These are phyloP conservation scores for Coracopsis vasa DNA, from an alignment of 2,113 vertebrate species.

Conservation along the genomic window DNA sequence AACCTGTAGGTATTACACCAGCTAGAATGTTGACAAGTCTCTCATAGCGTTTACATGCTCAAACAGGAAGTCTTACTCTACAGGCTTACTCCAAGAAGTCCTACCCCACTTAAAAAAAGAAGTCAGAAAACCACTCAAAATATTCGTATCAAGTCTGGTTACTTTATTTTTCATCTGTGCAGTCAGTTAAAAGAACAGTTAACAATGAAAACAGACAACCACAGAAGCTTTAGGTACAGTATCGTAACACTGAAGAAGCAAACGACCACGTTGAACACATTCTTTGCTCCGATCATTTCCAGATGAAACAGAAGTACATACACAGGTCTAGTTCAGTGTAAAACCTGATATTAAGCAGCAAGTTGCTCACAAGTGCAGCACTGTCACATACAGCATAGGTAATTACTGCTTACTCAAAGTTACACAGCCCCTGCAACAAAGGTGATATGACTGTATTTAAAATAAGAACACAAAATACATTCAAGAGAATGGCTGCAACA, in stretches of 20 bases:
- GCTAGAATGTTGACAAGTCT: not conserved
- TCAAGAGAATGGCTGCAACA: conserved; percentile 42
- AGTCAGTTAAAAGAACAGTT: conserved; percentile 62
- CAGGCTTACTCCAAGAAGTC: not conserved
- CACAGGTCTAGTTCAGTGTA: conserved; percentile 40
- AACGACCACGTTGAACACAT: not conserved
- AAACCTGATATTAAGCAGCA: conserved; percentile 52
- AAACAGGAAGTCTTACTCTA: not conserved
- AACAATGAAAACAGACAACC: conserved; percentile 50
- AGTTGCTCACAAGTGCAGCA: conserved; percentile 21
- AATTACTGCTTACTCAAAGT: conserved; percentile 6
- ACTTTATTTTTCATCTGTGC: conserved; percentile 65
- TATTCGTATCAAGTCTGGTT: conserved; percentile 18
- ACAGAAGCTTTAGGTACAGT: conserved; percentile 62
- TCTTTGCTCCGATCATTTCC: conserved; percentile 8
- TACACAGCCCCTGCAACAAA: conserved; percentile 17
- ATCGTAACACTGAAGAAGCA: conserved; percentile 40
- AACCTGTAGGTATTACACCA: not conserved
- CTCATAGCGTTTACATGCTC: not conserved
- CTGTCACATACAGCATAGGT: not conserved
- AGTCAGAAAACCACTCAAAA: not conserved
- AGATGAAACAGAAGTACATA: not conserved
- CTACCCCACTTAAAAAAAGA: not conserved
- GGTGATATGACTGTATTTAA: conserved; percentile 27
- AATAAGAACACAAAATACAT: conserved; percentile 36